Conservation (phyloP, 1,140 invertebrate genomes). For the Tetraneura akinire region DNA sequence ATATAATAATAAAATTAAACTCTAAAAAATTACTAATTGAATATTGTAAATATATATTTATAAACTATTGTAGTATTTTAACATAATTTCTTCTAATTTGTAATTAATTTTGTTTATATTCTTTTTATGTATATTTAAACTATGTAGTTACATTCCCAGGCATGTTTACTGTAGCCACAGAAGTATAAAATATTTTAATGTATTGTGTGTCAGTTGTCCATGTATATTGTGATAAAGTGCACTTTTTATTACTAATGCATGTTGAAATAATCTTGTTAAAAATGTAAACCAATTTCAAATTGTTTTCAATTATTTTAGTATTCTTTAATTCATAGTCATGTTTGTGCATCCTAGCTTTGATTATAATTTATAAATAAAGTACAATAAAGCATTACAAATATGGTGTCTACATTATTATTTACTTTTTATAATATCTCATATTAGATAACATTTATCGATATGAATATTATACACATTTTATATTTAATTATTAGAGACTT, state of each 20-base stretch:
- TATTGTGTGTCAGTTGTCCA: constrained; percentile 32
- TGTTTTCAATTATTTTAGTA: constrained; percentile 19
- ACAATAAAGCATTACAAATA: constrained; percentile 14
- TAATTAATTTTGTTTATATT: constrained; percentile 28
- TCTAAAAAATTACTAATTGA: neutral
- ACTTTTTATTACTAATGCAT: constrained; percentile 33
- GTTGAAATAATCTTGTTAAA: constrained; percentile 8
- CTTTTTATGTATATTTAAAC: neutral
- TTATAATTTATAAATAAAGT: constrained; percentile 45
- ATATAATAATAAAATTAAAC: neutral
- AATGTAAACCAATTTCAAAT: neutral
- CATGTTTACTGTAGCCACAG: neutral
- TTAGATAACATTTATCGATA: no score
- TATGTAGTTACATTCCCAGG: constrained; percentile 35
- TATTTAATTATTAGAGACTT: no score
- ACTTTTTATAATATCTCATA: no score
- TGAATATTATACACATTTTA: no score
- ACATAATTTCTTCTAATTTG: constrained; percentile 7
- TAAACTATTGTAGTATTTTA: neutral
- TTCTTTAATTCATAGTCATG: constrained; percentile 9
- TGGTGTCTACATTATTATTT: constrained; percentile 18
- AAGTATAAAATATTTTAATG: constrained; percentile 21
- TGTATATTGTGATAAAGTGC: neutral
- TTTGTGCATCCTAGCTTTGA: constrained; percentile 33
- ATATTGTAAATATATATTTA: constrained; percentile 36